Conservation (phyloP, 2,888 invertebrate species). For the Alcis repandata region DNA sequence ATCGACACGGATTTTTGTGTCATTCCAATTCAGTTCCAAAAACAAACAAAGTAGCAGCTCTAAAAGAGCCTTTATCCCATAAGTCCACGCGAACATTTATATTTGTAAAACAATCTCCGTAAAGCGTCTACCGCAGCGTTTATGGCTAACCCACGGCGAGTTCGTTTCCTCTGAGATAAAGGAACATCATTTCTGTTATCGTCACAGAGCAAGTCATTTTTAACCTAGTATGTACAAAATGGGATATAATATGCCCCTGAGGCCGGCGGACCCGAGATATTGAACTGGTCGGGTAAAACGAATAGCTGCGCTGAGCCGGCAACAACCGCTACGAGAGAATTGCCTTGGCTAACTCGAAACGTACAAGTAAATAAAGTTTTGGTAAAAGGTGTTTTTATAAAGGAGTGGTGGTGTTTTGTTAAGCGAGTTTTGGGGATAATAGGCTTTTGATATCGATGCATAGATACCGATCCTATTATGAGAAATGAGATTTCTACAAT, state of each 20-base stretch:
- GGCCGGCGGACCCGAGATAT: slow-evolving; percentile 72
- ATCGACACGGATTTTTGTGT: neutral
- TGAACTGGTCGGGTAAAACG: slow-evolving; percentile 64
- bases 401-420: neutral
- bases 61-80: slow-evolving; percentile 8
- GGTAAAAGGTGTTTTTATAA: slow-evolving; percentile 29
- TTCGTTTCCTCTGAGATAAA: slow-evolving; percentile 68
- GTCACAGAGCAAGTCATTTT: slow-evolving; percentile 73
- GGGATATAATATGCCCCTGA: slow-evolving; percentile 66
- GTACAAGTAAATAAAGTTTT: slow-evolving; percentile 43
- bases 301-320: slow-evolving; percentile 59
- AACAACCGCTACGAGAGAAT: slow-evolving; percentile 57
- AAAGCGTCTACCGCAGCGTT: slow-evolving; percentile 39
- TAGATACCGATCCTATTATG: neutral
- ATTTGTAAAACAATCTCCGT: slow-evolving; percentile 41
- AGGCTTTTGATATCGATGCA: neutral
- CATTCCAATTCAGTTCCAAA: neutral
- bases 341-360: slow-evolving; percentile 45
- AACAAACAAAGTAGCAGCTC: slow-evolving; percentile 15
- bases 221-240: slow-evolving; percentile 73
- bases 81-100: slow-evolving; percentile 29
- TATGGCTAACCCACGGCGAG: slow-evolving; percentile 53
- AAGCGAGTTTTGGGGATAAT: neutral
- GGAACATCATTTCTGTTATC: slow-evolving; percentile 71
- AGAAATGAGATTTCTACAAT: neutral